Evolutionary conservation across 2,888 invertebrate genomes (phyloP), one percentile per base, ranked within the genome.

Genomic region (Ichneumon xanthorius): DNA sequence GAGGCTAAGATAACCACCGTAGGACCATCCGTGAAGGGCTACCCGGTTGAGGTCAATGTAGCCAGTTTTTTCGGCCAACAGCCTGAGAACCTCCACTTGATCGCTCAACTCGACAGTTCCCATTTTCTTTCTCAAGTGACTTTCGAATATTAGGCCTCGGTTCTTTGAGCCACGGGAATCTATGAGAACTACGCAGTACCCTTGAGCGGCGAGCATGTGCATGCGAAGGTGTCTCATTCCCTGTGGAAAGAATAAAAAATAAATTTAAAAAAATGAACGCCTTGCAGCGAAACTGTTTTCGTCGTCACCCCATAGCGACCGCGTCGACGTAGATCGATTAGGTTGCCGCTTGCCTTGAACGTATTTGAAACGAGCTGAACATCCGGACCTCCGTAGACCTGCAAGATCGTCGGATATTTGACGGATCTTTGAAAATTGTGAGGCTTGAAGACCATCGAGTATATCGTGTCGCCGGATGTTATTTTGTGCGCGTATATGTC

Each of bases 11-110:
- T 99, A 99, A 40, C 99, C 99, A 61, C 99, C 99, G 92, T 99
- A 99, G 63, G 99, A 99, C 99, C 99, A 99, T 0, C 99, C 99
- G 93, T 99, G 98, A 89, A 99, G 98, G 0, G 98, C 99, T 16
- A 99, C 96, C 68, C 99, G 95, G 88, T 96, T 96, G 95, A 99
- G 96, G 93, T 99, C 99, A 86, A 99, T 98, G 90, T 97, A 98
- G 63, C 97, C 97, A 4, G 97, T 96, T 87, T 96, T 96, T 87
- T 97, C 97, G 0, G 98, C 96, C 80, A 99, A 94, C 96, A 97
- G 97, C 89, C 96, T 96, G 71, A 99, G 94, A 0, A 99, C 98
- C 94, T 99, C 99, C 2, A 99, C 97, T 95, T 99, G 99, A 94
- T 99, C 99, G 58, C 97, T 96, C 71, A 99, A 94, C 93, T 99